Base-by-base conservation (phyloP, 1,140 invertebrate genomes). In the Sycophaga agraensis region DNA sequence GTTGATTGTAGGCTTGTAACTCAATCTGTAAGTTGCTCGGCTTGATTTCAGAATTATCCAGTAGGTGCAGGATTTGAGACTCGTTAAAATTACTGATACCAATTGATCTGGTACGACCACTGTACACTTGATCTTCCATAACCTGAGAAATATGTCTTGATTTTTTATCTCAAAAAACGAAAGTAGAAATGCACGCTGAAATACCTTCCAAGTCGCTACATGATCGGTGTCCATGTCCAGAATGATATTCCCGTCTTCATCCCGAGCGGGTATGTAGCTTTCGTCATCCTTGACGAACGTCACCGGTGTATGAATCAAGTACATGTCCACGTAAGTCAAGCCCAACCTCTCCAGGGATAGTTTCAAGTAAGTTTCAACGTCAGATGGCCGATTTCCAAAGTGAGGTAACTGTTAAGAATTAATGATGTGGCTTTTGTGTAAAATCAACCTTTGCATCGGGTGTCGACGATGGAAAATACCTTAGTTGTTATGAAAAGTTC, bases 401-500 rank as follows among this genome's bases (percentile, higher is more conserved):
- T 84, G 78, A 8, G 84, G 83, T 24, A 86, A 75, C 84, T 85
- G 51, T 46, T 37, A 46, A 28, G 3, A 19, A 28, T 28, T 7
- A 31, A 42, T 42, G 16, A n/a, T n/a, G n/a, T n/a, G n/a, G n/a
- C n/a, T n/a, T n/a, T n/a, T n/a, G n/a, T n/a, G n/a, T n/a, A n/a
- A n/a, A n/a, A n/a, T n/a, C n/a, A n/a, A n/a, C n/a, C n/a, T n/a
- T n/a, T n/a, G n/a, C 28, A 11, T 6, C 28, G 28, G 28, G 28
- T n/a, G n/a, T n/a, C n/a, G n/a, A n/a, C n/a, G n/a, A 31, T 31
- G 28, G 11, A 31, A 31, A 31, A 31, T 76, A 92, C 84, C 80
- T 93, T 94, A n/a, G 92, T 91, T 1, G 89, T 89, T 56, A 94
- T 84, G 74, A 92, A 95, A 21, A 94, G 76, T 26, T 94, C 91